phyloP scores from a whole-genome alignment of 35 echinoderm and acorn worm genomes.

The Apostichopus californicus region DNA sequence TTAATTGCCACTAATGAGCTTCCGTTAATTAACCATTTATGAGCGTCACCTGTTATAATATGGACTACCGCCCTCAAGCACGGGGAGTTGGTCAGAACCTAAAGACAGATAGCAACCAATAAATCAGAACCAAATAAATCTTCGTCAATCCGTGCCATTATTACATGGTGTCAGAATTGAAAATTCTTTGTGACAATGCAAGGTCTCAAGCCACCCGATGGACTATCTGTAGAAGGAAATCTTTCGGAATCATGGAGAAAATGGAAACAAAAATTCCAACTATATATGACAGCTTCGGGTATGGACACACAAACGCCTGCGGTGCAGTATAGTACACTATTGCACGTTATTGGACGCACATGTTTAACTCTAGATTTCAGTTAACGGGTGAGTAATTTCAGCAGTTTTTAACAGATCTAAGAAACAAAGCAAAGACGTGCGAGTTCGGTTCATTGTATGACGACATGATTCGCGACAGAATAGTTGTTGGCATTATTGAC shows the following conservation, averaged over 20 bases:
- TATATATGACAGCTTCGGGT: conserved; percentile 37
- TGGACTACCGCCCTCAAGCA: no score
- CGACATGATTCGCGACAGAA: conserved; percentile 47
- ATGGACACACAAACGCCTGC: background rate
- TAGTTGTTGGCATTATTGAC: background rate
- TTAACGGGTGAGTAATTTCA: background rate
- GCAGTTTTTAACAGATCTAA: conserved; percentile 9
- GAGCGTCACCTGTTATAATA: no score
- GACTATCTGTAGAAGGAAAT: background rate
- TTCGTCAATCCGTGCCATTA: background rate
- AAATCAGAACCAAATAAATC: no score
- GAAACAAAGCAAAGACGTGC: background rate
- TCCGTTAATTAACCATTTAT: no score
- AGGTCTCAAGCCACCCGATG: conserved; percentile 50
- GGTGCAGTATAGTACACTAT: conserved; percentile 54
- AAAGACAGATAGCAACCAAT: no score
- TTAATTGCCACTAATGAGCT: no score
- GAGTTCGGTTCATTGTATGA: conserved; percentile 3
- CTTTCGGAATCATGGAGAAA: conserved; percentile 38
- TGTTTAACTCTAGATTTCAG: conserved; percentile 17
- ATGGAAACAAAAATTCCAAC: conserved; percentile 60
- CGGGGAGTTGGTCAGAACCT: no score
- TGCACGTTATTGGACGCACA: conserved; percentile 64
- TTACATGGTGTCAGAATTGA: conserved; percentile 48
- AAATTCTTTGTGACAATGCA: conserved; percentile 20